phyloP scores from a whole-genome alignment of 92 coral and sea anemone species.

The Porites lobata region DNA sequence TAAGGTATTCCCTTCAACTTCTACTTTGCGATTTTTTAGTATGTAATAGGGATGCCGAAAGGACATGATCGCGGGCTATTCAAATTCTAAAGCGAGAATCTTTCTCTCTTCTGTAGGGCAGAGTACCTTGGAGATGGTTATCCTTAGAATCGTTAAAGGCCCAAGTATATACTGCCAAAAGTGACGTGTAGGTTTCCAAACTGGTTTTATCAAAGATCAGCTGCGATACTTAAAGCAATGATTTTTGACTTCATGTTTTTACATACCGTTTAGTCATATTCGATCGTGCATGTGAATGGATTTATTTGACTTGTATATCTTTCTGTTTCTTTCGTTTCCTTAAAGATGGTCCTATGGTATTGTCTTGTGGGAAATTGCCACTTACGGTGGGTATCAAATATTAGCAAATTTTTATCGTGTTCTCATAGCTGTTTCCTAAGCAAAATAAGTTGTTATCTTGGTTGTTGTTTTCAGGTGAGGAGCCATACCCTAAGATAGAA shows the following conservation, averaged over 20 bases:
- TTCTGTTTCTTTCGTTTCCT: background rate
- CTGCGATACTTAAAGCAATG: too few species aligned
- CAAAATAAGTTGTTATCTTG: too few species aligned
- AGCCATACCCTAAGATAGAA: constrained; percentile 26
- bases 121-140: constrained; percentile 44
- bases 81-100: too few species aligned
- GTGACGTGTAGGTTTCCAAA: constrained; percentile 37
- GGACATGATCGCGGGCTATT: too few species aligned
- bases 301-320: background rate
- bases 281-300: background rate
- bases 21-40: too few species aligned
- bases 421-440: too few species aligned
- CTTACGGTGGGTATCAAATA: constrained; percentile 8
- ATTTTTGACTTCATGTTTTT: background rate
- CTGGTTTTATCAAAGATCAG: too few species aligned
- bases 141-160: constrained; percentile 26
- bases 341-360: constrained; percentile 46
- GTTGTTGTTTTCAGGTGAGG: background rate
- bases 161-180: background rate
- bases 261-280: background rate
- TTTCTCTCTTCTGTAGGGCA: background rate
- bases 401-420: too few species aligned
- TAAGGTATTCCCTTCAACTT: too few species aligned
- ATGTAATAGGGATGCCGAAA: too few species aligned
- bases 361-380: constrained; percentile 37